phyloP scores from a whole-genome alignment of 2,888 invertebrate genomes.

The Cheilosia variabilis region DNA sequence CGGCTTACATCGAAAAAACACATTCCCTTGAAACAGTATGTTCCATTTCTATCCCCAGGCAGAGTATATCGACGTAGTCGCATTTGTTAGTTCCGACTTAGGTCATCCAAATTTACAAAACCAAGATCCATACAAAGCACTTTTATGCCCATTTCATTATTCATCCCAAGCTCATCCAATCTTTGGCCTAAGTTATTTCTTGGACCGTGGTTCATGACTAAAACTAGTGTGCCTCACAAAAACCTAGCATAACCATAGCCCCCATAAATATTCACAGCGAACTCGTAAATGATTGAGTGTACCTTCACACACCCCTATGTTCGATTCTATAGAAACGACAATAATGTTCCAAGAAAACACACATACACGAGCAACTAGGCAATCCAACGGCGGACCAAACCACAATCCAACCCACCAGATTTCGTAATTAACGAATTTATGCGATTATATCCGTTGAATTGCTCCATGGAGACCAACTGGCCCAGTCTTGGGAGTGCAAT shows the following conservation, averaged over 20 bases:
- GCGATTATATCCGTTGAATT: conserved; percentile 50
- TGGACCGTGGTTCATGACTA: background rate
- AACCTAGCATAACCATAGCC: conserved; percentile 12
- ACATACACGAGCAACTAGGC: background rate
- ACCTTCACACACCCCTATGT: conserved; percentile 15
- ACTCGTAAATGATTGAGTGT: conserved; percentile 13
- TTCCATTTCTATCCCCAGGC: too few species aligned
- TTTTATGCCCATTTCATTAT: too few species aligned
- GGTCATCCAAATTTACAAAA: too few species aligned
- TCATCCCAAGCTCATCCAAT: too few species aligned
- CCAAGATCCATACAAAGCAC: too few species aligned
- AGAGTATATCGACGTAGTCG: too few species aligned
- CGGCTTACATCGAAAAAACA: too few species aligned
- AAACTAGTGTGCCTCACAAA: conserved; percentile 11
- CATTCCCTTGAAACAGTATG: too few species aligned
- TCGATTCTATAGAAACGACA: conserved; percentile 32
- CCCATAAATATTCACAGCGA: conserved; percentile 22
- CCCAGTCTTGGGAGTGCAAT: conserved; percentile 61
- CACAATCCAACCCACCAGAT: conserved; percentile 8
- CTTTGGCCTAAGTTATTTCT: conserved; percentile 1
- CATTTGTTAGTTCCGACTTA: too few species aligned
- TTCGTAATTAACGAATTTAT: conserved; percentile 69
- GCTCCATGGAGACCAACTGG: conserved; percentile 39
- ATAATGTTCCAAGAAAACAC: background rate
- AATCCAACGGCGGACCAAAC: background rate